phyloP scores from a whole-genome alignment of 2,888 invertebrate genomes.

The Mactromeris polynyma region DNA sequence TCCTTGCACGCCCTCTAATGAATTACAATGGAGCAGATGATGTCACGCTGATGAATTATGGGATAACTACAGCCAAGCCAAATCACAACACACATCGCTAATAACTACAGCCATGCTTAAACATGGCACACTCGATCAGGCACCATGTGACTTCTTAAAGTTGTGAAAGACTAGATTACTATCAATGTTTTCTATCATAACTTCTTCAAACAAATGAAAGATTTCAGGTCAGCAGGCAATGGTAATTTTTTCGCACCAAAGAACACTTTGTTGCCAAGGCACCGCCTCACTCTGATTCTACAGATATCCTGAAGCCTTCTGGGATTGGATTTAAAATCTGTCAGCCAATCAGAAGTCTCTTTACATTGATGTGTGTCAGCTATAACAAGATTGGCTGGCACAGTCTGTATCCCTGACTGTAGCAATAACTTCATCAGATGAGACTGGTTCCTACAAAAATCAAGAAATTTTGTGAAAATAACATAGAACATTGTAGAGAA shows the following conservation, averaged over 20 bases:
- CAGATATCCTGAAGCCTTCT: slow-evolving; percentile 68
- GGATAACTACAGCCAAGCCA: too few relatives aligned
- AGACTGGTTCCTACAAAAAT: slow-evolving; percentile 10
- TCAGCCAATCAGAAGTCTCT: slow-evolving; percentile 69
- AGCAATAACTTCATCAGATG: slow-evolving; percentile 70
- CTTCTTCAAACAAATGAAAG: slow-evolving; percentile 66
- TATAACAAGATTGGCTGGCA: slow-evolving; percentile 61
- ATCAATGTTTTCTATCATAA: slow-evolving; percentile 36
- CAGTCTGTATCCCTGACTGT: slow-evolving; percentile 70
- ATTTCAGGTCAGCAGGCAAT: slow-evolving; percentile 69
- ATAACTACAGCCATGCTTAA: too few relatives aligned
- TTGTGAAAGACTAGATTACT: neutral
- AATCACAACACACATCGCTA: too few relatives aligned
- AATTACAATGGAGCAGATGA: too few relatives aligned
- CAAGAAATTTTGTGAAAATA: neutral
- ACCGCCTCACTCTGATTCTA: slow-evolving; percentile 69
- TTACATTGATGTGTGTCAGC: slow-evolving; percentile 61
- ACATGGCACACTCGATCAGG: too few relatives aligned
- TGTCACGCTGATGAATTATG: too few relatives aligned
- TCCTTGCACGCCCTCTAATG: too few relatives aligned
- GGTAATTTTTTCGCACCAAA: slow-evolving; percentile 55
- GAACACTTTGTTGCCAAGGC: slow-evolving; percentile 73
- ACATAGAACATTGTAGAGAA: too few relatives aligned
- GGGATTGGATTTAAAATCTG: slow-evolving; percentile 67
- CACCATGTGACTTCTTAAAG: neutral